A percentile compares a stretch with the other conserved stretches of the same genome.
Evolutionary conservation across 2,888 invertebrate genomes (phyloP).

Genomic region (Eupithecia dodoneata): DNA sequence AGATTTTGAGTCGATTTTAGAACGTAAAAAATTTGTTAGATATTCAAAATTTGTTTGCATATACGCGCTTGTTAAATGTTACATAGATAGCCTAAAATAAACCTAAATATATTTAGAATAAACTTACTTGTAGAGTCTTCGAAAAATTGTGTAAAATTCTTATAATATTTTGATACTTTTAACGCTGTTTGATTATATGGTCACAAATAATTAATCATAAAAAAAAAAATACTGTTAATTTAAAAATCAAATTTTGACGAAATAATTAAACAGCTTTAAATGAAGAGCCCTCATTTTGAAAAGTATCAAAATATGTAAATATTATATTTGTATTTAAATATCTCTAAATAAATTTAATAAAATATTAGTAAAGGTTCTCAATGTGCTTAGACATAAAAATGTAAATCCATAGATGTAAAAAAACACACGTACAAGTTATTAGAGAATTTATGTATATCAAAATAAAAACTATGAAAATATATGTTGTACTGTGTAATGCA

Average conservation of each 20-base stretch:
- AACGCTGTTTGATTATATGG: constrained; percentile 64
- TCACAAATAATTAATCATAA: constrained; percentile 43
- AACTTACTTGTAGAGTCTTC: not conserved
- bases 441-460: constrained; percentile 44
- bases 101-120: constrained; percentile 24
- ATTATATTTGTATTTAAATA: constrained; percentile 13
- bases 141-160: not conserved
- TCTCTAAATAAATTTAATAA: constrained; percentile 26
- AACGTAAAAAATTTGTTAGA: not conserved
- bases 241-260: constrained; percentile 50
- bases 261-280: constrained; percentile 64
- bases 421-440: constrained; percentile 40
- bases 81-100: constrained; percentile 14
- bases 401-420: constrained; percentile 34
- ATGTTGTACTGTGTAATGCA: constrained; percentile 32
- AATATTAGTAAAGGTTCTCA: constrained; percentile 11
- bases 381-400: constrained; percentile 37
- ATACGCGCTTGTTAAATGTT: not conserved
- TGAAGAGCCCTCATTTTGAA: constrained; percentile 80
- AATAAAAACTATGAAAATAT: constrained; percentile 25
- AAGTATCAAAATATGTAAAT: constrained; percentile 56
- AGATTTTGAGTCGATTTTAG: not conserved
- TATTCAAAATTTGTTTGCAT: not conserved
- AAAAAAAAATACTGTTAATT: constrained; percentile 24
- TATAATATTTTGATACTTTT: constrained; percentile 60